Conservation (phyloP, 2,888 invertebrate species). For the Coleophora flavipennella region DNA sequence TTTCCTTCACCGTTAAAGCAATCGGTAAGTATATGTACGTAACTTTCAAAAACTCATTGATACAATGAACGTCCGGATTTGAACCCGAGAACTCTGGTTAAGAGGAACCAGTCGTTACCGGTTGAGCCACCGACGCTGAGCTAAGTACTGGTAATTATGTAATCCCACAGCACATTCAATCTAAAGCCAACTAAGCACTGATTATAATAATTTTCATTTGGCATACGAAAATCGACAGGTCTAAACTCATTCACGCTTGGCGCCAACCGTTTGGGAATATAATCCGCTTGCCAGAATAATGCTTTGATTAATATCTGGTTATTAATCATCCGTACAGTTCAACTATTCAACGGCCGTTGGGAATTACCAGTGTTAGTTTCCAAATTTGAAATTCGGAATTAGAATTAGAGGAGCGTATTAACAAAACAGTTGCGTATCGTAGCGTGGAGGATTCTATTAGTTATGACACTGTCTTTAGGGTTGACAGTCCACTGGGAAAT, state of each 20-base stretch:
- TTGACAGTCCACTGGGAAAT: slow-evolving; percentile 7
- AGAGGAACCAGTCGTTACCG: too few relatives aligned
- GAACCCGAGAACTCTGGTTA: too few relatives aligned
- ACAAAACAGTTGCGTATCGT: slow-evolving; percentile 31
- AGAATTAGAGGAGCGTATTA: slow-evolving; percentile 32
- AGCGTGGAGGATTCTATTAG: slow-evolving; percentile 28
- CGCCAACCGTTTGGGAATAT: slow-evolving; percentile 26
- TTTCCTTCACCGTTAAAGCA: too few relatives aligned
- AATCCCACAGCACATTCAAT: too few relatives aligned
- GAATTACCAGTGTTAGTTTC: slow-evolving; percentile 46
- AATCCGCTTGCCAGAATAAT: slow-evolving; percentile 38
- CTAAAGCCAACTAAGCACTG: neutral
- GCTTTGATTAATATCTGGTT: slow-evolving; percentile 54
- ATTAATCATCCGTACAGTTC: slow-evolving; percentile 52
- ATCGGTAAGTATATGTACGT: too few relatives aligned
- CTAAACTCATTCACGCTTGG: slow-evolving; percentile 17
- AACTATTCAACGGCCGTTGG: slow-evolving; percentile 54
- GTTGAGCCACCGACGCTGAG: too few relatives aligned
- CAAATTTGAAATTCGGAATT: slow-evolving; percentile 52
- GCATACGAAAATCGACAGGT: slow-evolving; percentile 15
- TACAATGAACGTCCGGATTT: too few relatives aligned
- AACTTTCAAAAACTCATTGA: too few relatives aligned
- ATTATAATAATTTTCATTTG: slow-evolving; percentile 3
- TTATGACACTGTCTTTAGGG: slow-evolving; percentile 13
- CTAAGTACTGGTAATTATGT: too few relatives aligned